A percentile compares a stretch with the other conserved stretches of the same genome.
Evolutionary conservation across 1,140 invertebrate species (phyloP).

Genomic region (Trichogramma pretiosum): DNA sequence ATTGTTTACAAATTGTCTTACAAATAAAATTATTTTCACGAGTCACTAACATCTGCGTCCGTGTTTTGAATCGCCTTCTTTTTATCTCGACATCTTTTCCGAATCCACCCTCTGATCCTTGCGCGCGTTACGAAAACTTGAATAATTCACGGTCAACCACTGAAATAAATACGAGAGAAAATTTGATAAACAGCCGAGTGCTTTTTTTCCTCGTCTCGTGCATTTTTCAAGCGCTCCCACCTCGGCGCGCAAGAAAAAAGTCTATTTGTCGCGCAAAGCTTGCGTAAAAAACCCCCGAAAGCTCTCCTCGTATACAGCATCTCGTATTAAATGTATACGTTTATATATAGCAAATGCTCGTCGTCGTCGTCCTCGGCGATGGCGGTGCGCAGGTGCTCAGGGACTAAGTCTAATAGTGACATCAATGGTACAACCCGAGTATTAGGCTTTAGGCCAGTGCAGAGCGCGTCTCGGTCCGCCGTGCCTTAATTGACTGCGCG

Average conservation of each 20-base stretch:
- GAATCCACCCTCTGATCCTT: background rate
- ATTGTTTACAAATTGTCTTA: no score
- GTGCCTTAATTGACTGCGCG: constrained; percentile 13
- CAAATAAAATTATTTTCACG: no score
- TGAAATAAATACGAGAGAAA: constrained; percentile 18
- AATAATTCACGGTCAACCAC: constrained; percentile 12
- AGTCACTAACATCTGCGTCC: background rate
- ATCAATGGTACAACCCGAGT: background rate
- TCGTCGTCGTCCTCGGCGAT: background rate
- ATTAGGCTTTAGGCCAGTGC: background rate
- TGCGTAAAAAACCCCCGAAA: background rate
- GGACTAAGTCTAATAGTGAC: constrained; percentile 2
- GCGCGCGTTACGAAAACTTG: background rate
- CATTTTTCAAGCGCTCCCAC: constrained; percentile 11
- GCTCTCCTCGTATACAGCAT: no score
- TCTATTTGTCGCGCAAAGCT: background rate
- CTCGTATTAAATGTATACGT: no score
- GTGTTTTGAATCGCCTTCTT: background rate
- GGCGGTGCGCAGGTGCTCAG: background rate
- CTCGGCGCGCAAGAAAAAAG: background rate
- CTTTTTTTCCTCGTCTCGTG: constrained; percentile 6
- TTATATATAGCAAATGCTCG: no score
- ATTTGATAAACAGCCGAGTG: constrained; percentile 14
- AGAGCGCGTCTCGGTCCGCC: no score
- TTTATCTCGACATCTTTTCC: background rate